phyloP scores from a whole-genome alignment of 2,797 vertebrate genomes.

The Lemur catta region DNA sequence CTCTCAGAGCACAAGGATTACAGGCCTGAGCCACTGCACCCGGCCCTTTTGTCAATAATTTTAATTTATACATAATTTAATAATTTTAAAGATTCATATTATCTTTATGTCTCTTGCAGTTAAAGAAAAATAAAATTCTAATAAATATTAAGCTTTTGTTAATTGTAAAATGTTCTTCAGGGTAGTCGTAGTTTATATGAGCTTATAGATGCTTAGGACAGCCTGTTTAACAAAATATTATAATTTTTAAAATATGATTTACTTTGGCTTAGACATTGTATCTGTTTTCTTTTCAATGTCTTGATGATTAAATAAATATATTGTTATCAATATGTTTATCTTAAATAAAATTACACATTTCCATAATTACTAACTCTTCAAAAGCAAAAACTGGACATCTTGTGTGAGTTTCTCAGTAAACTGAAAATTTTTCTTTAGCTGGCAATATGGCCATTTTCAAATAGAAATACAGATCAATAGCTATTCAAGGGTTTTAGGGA shows the following conservation, averaged over 20 bases:
- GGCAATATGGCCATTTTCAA: background rate
- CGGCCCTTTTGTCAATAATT: background rate
- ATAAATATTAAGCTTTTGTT: background rate
- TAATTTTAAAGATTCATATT: background rate
- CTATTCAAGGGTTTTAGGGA: background rate
- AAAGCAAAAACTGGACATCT: background rate
- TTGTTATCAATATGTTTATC: background rate
- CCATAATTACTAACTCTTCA: background rate
- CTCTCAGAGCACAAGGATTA: too few species aligned
- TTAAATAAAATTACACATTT: background rate
- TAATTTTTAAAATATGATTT: constrained; percentile 9
- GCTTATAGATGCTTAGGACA: background rate
- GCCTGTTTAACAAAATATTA: background rate
- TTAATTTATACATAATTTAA: background rate
- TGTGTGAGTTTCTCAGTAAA: background rate
- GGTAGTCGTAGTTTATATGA: background rate
- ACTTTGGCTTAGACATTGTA: background rate
- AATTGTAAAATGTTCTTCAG: background rate
- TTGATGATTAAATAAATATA: background rate
- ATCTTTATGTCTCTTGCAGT: background rate
- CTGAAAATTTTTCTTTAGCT: background rate
- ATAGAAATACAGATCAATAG: background rate
- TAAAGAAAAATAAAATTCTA: background rate
- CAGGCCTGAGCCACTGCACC: too few species aligned
- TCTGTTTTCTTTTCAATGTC: background rate